Percentiles rank a stretch among this genome's conserved stretches.
These are phyloP conservation scores for Neria commutata DNA, from an alignment of 2,888 invertebrate species.

Conservation along the genomic window DNA sequence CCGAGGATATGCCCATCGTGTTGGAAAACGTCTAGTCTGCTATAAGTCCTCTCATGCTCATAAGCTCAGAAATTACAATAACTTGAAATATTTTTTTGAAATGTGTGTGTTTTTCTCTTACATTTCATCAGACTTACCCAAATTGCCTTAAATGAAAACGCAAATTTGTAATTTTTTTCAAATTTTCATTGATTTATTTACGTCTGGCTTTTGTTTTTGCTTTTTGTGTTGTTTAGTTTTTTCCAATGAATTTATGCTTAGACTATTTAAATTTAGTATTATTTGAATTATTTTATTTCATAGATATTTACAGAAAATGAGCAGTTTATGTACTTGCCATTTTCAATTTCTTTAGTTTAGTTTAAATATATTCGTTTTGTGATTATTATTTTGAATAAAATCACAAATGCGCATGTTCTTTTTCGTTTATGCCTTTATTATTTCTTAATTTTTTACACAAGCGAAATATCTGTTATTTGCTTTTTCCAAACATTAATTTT, in stretches of 20 bases:
- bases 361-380: conserved; percentile 10
- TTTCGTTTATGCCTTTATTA: conserved; percentile 25
- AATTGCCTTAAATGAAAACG: neutral
- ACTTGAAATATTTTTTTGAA: too few species aligned
- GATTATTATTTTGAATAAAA: conserved; percentile 57
- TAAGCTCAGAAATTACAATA: neutral
- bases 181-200: conserved; percentile 12
- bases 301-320: conserved; percentile 46
- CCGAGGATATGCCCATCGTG: conserved; percentile 60
- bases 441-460: conserved; percentile 29
- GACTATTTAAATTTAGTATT: conserved; percentile 19
- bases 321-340: too few species aligned
- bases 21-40: conserved; percentile 44
- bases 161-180: neutral
- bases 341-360: conserved; percentile 2
- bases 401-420: conserved; percentile 53
- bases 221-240: conserved; percentile 3
- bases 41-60: neutral
- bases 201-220: conserved; percentile 9
- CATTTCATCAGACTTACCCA: neutral
- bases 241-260: conserved; percentile 15
- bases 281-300: conserved; percentile 30
- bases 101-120: neutral
- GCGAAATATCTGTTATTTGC: conserved; percentile 34
- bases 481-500: conserved; percentile 32